Evolutionary conservation across 2,888 invertebrate genomes (phyloP).

Genomic region (Polylopha cassiicola): DNA sequence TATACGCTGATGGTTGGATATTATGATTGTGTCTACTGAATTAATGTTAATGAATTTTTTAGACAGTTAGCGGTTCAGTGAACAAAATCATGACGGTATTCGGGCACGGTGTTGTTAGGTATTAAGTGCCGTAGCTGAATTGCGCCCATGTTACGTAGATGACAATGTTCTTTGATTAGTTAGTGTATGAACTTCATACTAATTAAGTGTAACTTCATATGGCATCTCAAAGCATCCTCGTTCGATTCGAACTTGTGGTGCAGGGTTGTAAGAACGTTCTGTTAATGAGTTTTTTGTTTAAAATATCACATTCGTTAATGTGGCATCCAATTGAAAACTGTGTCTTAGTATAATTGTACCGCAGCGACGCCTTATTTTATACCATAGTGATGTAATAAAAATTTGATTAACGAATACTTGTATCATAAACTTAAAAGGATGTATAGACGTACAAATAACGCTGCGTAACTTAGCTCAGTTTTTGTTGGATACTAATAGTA

Average conservation of each 20-base stretch:
- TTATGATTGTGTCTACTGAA: background rate
- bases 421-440: background rate
- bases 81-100: slow-evolving; percentile 1
- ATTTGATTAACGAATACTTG: background rate
- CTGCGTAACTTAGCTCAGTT: slow-evolving; percentile 2
- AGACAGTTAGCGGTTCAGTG: too few relatives aligned
- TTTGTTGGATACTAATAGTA: background rate
- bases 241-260: background rate
- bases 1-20: background rate
- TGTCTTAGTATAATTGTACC: background rate
- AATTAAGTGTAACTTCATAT: slow-evolving; percentile 56
- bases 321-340: slow-evolving; percentile 5
- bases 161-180: slow-evolving; percentile 30
- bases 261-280: slow-evolving; percentile 3
- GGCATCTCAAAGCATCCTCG: slow-evolving; percentile 42
- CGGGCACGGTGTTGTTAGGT: slow-evolving; percentile 4
- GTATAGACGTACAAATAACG: slow-evolving; percentile 9
- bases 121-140: slow-evolving; percentile 28
- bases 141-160: slow-evolving; percentile 20
- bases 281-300: background rate
- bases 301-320: slow-evolving; percentile 1
- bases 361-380: slow-evolving; percentile 11
- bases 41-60: too few relatives aligned
- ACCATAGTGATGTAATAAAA: slow-evolving; percentile 3
- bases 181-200: slow-evolving; percentile 58